A percentile compares a stretch with the other conserved stretches of the same genome.
Evolutionary conservation across 2,113 vertebrate genomes (phyloP).

Genomic region (Chloropsis hardwickii): DNA sequence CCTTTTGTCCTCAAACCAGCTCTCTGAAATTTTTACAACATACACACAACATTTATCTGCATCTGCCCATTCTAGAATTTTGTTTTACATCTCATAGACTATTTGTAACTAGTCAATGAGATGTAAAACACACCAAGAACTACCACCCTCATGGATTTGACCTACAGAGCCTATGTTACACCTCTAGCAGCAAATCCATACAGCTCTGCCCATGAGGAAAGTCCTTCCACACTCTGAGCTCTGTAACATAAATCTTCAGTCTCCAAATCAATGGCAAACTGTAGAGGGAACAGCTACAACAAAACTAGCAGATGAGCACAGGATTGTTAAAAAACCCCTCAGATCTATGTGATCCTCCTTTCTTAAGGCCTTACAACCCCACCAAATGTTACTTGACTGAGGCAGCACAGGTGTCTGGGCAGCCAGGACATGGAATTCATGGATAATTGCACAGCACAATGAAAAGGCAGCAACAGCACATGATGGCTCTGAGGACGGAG

Average conservation of each 20-base stretch:
- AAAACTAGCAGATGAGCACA: neutral
- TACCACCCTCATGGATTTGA: neutral
- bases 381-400: neutral
- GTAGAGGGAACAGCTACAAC: neutral
- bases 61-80: neutral
- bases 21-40: neutral
- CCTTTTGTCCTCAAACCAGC: neutral
- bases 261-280: neutral
- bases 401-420: neutral
- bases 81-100: neutral
- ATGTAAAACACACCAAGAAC: neutral
- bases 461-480: neutral
- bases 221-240: neutral
- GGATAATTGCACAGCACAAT: neutral
- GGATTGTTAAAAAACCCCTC: neutral
- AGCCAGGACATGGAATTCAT: rapidly evolving
- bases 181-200: neutral
- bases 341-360: neutral
- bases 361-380: neutral
- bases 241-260: neutral
- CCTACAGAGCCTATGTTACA: neutral
- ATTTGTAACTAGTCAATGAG: neutral
- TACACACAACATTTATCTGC: neutral
- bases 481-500: rapidly evolving
- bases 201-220: neutral